These are phyloP conservation scores for Probosciger aterrimus DNA, from an alignment of 2,113 vertebrate genomes.

Conservation along the genomic window DNA sequence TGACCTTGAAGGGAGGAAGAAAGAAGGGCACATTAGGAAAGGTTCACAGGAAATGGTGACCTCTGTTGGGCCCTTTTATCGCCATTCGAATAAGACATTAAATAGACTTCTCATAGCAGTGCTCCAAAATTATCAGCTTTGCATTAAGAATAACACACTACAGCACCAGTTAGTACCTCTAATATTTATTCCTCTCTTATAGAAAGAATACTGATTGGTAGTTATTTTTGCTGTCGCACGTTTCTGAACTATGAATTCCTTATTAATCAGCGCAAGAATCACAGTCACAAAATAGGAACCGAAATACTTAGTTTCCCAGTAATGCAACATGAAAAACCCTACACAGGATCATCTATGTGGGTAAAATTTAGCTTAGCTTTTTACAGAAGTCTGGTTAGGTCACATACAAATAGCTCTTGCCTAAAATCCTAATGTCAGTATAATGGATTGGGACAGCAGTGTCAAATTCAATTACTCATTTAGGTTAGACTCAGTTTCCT, in stretches of 20 bases:
- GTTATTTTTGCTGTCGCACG: background rate
- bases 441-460: slow-evolving; percentile 33
- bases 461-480: slow-evolving; percentile 49
- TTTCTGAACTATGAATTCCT: background rate
- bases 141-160: background rate
- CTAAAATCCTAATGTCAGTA: background rate
- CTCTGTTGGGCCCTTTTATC: background rate
- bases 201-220: background rate
- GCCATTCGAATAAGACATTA: background rate
- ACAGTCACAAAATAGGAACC: background rate
- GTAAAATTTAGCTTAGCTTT: background rate
- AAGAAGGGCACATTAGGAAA: background rate
- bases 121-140: background rate
- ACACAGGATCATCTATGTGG: background rate
- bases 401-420: background rate
- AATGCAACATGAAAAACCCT: background rate
- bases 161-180: background rate
- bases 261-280: background rate
- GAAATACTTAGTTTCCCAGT: background rate
- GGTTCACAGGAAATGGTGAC: background rate
- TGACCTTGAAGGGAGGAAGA: background rate
- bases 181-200: background rate
- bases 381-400: background rate
- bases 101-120: background rate
- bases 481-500: background rate